These are phyloP conservation scores for Lasioglossum morio DNA, from an alignment of 2,888 invertebrate species.

Conservation along the genomic window DNA sequence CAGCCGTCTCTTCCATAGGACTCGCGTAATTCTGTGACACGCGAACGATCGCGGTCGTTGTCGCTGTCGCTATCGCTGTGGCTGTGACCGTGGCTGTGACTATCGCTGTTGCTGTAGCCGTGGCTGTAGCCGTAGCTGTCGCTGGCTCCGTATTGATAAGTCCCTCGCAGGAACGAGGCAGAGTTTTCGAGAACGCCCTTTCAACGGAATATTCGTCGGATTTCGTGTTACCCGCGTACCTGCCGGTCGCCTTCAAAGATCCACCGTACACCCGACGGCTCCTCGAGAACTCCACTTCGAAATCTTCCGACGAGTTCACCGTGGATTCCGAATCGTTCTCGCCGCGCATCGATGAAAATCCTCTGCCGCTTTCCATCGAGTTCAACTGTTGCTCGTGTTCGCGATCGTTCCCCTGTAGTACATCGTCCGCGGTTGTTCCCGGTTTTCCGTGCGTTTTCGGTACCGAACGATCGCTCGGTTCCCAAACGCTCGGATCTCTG, in stretches of 20 bases:
- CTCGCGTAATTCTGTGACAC: slow-evolving; percentile 10
- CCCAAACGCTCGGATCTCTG: slow-evolving; percentile 48
- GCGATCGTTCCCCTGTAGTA: background rate
- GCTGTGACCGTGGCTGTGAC: background rate
- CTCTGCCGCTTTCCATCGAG: background rate
- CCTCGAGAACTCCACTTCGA: slow-evolving; percentile 34
- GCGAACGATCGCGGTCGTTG: background rate
- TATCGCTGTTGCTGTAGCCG: background rate
- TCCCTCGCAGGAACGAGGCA: slow-evolving; percentile 50
- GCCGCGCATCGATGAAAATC: background rate
- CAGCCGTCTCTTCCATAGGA: slow-evolving; percentile 27
- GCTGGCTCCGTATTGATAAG: slow-evolving; percentile 42
- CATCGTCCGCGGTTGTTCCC: background rate
- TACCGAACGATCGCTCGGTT: slow-evolving; percentile 43
- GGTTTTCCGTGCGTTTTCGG: slow-evolving; percentile 50
- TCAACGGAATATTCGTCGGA: slow-evolving; percentile 46
- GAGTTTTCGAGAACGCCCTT: slow-evolving; percentile 33
- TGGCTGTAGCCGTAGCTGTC: background rate
- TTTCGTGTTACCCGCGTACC: slow-evolving; percentile 50
- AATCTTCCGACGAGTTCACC: slow-evolving; percentile 32
- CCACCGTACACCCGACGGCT: slow-evolving; percentile 69
- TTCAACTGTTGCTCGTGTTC: background rate
- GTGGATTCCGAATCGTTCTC: slow-evolving; percentile 37
- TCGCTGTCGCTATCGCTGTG: background rate
- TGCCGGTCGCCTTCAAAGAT: slow-evolving; percentile 72